These are phyloP conservation scores for Odobenus rosmarus DNA, from an alignment of 2,113 vertebrate genomes.

Conservation along the genomic window DNA sequence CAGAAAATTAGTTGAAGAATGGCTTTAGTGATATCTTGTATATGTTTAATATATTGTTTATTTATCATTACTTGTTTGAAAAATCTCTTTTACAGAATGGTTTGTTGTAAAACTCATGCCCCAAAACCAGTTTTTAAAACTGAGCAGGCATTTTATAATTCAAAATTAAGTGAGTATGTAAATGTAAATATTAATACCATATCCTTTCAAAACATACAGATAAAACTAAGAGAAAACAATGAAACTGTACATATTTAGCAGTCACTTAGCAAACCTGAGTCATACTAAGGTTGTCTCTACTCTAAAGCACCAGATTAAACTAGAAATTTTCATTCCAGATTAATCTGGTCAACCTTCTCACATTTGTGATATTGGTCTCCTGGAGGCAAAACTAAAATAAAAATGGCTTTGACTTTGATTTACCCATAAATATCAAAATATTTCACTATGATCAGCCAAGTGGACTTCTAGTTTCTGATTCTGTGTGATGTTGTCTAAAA, in stretches of 20 bases:
- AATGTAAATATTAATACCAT: conserved; percentile 32
- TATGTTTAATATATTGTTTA: conserved; percentile 21
- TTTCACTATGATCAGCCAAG: conserved; percentile 10
- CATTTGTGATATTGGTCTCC: background rate
- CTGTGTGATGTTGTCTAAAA: background rate
- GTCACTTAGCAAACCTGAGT: background rate
- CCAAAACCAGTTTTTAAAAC: conserved; percentile 18
- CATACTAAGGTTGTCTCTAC: background rate
- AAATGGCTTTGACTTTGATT: conserved; percentile 38
- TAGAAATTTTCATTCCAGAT: conserved; percentile 37
- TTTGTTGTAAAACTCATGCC: background rate
- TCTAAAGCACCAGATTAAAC: background rate
- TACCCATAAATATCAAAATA: background rate
- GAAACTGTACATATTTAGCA: background rate
- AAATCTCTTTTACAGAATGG: conserved; percentile 30
- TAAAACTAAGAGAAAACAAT: conserved; percentile 32
- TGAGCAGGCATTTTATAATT: background rate
- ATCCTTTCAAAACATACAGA: conserved; percentile 40
- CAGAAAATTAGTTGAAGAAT: background rate
- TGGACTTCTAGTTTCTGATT: background rate
- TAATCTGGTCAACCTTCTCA: background rate
- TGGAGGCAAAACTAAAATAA: background rate
- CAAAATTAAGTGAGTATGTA: conserved; percentile 45
- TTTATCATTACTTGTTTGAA: conserved; percentile 24
- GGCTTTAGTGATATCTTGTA: conserved; percentile 8